Evolutionary conservation across 2,888 invertebrate genomes (phyloP).

Genomic region (Unio pictorum): DNA sequence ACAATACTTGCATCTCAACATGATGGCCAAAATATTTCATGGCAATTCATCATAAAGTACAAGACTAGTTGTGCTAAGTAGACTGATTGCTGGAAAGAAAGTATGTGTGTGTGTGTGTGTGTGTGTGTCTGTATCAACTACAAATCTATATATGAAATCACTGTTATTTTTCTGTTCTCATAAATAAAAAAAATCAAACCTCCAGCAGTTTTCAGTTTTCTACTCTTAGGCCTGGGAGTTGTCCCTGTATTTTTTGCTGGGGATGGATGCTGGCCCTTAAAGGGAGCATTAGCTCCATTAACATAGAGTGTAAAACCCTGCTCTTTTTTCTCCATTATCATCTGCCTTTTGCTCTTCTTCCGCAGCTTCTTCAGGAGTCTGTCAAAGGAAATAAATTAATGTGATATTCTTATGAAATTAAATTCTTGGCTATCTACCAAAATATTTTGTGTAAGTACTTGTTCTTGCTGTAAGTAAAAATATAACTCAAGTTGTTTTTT

Average conservation of each 20-base stretch:
- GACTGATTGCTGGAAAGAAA: too few species aligned
- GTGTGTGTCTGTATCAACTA: too few species aligned
- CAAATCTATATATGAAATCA: neutral
- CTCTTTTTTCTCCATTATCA: conserved; percentile 66
- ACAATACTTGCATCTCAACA: too few species aligned
- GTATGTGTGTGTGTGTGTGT: too few species aligned
- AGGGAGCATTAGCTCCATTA: conserved; percentile 64
- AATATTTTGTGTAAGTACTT: too few species aligned
- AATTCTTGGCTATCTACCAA: too few species aligned
- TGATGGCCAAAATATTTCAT: too few species aligned
- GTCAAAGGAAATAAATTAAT: neutral
- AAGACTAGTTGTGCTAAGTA: too few species aligned
- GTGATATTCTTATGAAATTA: neutral
- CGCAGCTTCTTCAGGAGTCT: conserved; percentile 63
- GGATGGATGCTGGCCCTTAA: conserved; percentile 12
- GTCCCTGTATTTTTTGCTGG: conserved; percentile 7
- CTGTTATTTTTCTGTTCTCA: neutral
- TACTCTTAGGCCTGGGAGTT: conserved; percentile 26
- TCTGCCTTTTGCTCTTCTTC: conserved; percentile 59
- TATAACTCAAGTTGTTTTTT: too few species aligned
- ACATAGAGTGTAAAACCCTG: conserved; percentile 70
- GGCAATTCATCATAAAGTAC: too few species aligned
- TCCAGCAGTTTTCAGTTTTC: conserved; percentile 55
- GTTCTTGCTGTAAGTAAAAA: too few species aligned
- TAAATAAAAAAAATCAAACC: conserved; percentile 28